phyloP scores from a whole-genome alignment of 2,113 vertebrate genomes.

The Lipophrys pholis region DNA sequence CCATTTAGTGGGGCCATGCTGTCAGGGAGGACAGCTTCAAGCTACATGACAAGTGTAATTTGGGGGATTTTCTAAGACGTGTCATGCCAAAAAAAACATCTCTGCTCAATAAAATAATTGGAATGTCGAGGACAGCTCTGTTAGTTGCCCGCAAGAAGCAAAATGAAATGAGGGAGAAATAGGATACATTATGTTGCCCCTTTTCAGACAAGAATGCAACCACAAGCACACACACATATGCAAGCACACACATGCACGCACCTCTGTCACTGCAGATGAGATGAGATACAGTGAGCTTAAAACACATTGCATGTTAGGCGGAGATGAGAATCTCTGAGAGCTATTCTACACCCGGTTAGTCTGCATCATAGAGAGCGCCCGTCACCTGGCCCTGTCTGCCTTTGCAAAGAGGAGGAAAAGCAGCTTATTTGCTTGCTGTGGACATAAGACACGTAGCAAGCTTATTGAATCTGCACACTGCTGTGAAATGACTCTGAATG shows the following conservation, averaged over 20 bases:
- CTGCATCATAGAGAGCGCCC: slow-evolving; percentile 50
- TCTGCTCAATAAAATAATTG: slow-evolving; percentile 82
- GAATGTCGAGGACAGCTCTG: slow-evolving; percentile 74
- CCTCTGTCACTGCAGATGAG: slow-evolving; percentile 61
- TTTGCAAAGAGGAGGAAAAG: slow-evolving; percentile 44
- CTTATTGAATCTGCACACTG: slow-evolving; percentile 68
- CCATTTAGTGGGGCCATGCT: slow-evolving; percentile 72
- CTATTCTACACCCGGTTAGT: slow-evolving; percentile 47
- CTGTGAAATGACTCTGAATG: slow-evolving; percentile 82
- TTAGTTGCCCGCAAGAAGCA: slow-evolving; percentile 62
- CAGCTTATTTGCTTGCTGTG: slow-evolving; percentile 59
- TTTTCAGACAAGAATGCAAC: slow-evolving; percentile 73
- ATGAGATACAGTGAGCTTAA: slow-evolving; percentile 72
- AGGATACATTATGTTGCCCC: slow-evolving; percentile 79
- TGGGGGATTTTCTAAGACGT: slow-evolving; percentile 82
- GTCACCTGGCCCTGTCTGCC: slow-evolving; percentile 60
- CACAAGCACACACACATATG: slow-evolving; percentile 44
- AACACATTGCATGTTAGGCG: slow-evolving; percentile 64
- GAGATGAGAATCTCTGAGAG: slow-evolving; percentile 68
- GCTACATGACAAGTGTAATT: slow-evolving; percentile 83
- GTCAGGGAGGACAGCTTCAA: slow-evolving; percentile 76
- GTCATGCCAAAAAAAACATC: slow-evolving; percentile 84
- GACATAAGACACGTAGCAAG: slow-evolving; percentile 64
- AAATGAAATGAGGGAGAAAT: slow-evolving; percentile 76
- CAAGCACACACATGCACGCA: slow-evolving; percentile 37